Evolutionary conservation across 2,888 invertebrate species (phyloP), one percentile per base, ranked within the genome.

Genomic region (Byasa hedistus): DNA sequence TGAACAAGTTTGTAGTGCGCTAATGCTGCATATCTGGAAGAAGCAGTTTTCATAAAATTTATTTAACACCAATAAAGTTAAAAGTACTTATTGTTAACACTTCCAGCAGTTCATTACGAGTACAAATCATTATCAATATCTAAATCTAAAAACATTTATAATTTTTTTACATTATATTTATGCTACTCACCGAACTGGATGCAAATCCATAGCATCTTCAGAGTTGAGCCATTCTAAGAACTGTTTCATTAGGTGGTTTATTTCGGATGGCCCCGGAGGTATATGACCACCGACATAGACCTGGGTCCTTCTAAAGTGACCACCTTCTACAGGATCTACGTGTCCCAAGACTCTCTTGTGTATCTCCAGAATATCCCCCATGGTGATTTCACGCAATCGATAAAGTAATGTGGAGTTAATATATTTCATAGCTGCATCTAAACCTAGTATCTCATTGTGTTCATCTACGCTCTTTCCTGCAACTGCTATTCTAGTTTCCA

Each of bases 1-100:
- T 97, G 96, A 0, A 99, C 99, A 57, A 99, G 86, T 88, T 98
- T 98, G 87, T 99, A 99, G 89, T 99, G 99, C 0, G 98, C 98
- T 64, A 99, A 89, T 0, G 99, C 99, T 61, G 99, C 98, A 81
- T 96, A 96, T 84, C 98, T 97, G 21, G 2, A 62, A 39, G 22
- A 39, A 55, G 21, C 48, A 19, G 8, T 27, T 8, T 48, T 48
- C 12, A 15, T 48, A 48, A 10, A 48, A 19, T 48, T 48, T 19
- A 39, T 7, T 39, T n/a, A n/a, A n/a, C 27, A 8, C 10, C 10
- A 32, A 8, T 8, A 32, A 32, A 32, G 7, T 5, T 5, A 32
- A 32, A 32, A 10, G 32, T 32, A 8, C 10, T 32, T 32, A 7
- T 0, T 7, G 10, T 32, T 32, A 8, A 32, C 8, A 32, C 32